Conservation (phyloP, 2,888 invertebrate species). For the Acronicta psi region DNA sequence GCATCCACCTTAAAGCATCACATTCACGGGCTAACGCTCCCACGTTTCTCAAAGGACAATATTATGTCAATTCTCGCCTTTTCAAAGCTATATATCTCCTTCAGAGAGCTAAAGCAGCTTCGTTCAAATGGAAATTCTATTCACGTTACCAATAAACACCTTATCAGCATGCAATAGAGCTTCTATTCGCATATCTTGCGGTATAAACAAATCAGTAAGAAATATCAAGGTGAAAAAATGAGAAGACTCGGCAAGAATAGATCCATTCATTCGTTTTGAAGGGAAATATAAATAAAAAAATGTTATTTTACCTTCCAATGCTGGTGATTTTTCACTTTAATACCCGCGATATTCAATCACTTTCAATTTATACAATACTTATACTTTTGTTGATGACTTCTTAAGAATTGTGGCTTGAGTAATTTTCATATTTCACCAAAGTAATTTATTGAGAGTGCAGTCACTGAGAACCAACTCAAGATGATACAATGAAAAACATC, state of each 20-base stretch:
- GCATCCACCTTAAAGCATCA: conserved; percentile 41
- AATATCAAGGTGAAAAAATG: conserved; percentile 63
- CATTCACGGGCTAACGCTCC: conserved; percentile 54
- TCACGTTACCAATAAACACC: conserved; percentile 45
- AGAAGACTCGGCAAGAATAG: conserved; percentile 61
- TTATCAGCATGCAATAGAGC: conserved; percentile 48
- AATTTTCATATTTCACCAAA: conserved; percentile 9
- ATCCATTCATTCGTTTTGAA: conserved; percentile 62
- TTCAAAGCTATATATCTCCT: conserved; percentile 73
- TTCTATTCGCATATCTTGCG: conserved; percentile 34
- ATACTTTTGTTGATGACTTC: conserved; percentile 25
- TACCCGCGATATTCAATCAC: conserved; percentile 36
- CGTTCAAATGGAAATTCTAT: conserved; percentile 70
- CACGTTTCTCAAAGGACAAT: conserved; percentile 71
- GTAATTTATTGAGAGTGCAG: neutral
- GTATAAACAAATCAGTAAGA: conserved; percentile 50
- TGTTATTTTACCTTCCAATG: conserved; percentile 51
- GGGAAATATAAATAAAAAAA: conserved; percentile 60
- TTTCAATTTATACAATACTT: conserved; percentile 25
- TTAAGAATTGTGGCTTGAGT: conserved; percentile 21
- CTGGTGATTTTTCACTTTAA: conserved; percentile 51
- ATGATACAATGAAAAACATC: too few species aligned
- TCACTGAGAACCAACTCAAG: too few species aligned
- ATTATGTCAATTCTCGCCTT: conserved; percentile 76
- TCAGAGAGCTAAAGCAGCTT: conserved; percentile 64